These are phyloP conservation scores for Pocota personata DNA, from an alignment of 2,888 invertebrate species.

Conservation along the genomic window DNA sequence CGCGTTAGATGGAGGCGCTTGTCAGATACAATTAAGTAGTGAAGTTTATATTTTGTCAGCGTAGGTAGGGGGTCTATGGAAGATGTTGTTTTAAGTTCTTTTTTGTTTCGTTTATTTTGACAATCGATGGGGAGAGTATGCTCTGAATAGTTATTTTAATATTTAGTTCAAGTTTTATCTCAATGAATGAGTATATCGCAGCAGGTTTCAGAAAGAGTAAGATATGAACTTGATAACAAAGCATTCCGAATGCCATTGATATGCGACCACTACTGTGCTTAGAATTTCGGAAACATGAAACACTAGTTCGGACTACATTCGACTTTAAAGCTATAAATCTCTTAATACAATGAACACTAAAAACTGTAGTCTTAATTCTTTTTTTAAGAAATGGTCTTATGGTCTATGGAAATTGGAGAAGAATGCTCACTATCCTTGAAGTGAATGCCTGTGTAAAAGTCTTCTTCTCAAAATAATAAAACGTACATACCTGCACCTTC, in stretches of 20 bases:
- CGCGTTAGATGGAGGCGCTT: slow-evolving; percentile 58
- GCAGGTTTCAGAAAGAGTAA: background rate
- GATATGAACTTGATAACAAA: background rate
- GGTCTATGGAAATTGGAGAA: too few species aligned
- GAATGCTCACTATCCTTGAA: too few species aligned
- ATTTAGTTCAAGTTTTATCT: background rate
- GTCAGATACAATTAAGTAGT: slow-evolving; percentile 69
- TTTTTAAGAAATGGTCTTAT: too few species aligned
- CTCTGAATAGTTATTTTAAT: slow-evolving; percentile 25
- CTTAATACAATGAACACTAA: too few species aligned
- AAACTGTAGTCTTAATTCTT: too few species aligned
- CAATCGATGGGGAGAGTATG: slow-evolving; percentile 29
- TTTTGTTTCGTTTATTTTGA: slow-evolving; percentile 48
- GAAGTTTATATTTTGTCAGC: slow-evolving; percentile 46
- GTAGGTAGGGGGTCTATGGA: slow-evolving; percentile 49
- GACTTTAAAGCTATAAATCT: too few species aligned
- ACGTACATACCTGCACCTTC: too few species aligned
- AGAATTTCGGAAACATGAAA: background rate
- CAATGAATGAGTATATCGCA: background rate
- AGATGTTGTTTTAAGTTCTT: slow-evolving; percentile 5
- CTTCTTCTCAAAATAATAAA: too few species aligned
- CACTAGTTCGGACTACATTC: too few species aligned
- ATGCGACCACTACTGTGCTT: background rate
- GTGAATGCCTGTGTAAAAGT: too few species aligned
- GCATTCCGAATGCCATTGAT: background rate